Percentiles rank a stretch among this genome's conserved stretches.
Conservation (phyloP, 2,797 vertebrate genomes). For the Diceros bicornis region DNA sequence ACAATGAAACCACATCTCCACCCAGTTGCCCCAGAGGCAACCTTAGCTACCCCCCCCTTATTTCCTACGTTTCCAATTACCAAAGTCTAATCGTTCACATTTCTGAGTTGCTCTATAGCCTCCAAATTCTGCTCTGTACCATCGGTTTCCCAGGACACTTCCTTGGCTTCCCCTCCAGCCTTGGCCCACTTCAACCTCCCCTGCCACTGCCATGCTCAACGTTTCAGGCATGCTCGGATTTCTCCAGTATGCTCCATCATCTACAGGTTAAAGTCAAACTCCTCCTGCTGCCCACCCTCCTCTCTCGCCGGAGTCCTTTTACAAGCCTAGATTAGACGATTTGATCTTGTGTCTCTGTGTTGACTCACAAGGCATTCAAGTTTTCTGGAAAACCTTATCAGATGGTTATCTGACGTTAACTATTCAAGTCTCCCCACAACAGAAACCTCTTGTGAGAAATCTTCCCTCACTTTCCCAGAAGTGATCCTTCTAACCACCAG, state of each 20-base stretch:
- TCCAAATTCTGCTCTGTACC: not conserved
- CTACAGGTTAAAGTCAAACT: not conserved
- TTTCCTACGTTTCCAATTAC: not conserved
- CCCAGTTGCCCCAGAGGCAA: not conserved
- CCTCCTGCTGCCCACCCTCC: not conserved
- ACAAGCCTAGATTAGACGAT: not conserved
- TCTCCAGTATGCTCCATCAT: not conserved
- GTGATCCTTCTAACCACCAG: not conserved
- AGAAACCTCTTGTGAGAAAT: not conserved
- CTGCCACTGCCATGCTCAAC: not conserved
- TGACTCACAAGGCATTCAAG: not conserved
- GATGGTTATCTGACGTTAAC: not conserved
- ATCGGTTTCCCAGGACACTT: not conserved
- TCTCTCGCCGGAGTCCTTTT: not conserved
- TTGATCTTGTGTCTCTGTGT: not conserved
- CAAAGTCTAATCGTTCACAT: not conserved
- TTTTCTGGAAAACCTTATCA: constrained; percentile 28
- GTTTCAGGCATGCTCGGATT: not conserved
- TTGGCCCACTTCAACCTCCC: not conserved
- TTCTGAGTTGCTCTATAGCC: not conserved
- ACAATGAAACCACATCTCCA: constrained; percentile 37
- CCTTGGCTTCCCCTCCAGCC: not conserved
- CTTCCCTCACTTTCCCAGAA: not conserved
- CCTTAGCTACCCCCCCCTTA: not conserved
- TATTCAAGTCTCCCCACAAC: not conserved